Conservation (phyloP, 1,140 invertebrate species). For the Pissodes strobi region DNA sequence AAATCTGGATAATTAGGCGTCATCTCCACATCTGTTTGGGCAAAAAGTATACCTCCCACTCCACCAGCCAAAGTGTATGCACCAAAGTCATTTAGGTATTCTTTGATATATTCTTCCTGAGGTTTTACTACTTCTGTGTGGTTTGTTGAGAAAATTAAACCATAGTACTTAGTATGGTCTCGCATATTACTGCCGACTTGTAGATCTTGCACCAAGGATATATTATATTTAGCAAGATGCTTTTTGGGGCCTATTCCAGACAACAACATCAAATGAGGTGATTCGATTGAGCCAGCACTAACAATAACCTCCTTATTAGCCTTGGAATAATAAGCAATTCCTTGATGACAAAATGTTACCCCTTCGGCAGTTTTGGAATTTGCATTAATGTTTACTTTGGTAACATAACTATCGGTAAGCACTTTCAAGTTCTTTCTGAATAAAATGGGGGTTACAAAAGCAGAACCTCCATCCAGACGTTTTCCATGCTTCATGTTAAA, state of each 20-base stretch:
- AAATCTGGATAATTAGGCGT: no score
- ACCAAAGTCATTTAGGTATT: background rate
- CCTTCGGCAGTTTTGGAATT: constrained; percentile 62
- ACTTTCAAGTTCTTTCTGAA: background rate
- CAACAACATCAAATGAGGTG: constrained; percentile 74
- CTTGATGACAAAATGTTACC: constrained; percentile 60
- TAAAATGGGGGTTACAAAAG: constrained; percentile 57
- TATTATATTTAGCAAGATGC: constrained; percentile 64
- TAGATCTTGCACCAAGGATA: constrained; percentile 67
- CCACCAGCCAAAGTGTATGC: no score
- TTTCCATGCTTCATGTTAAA: no score
- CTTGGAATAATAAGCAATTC: constrained; percentile 53
- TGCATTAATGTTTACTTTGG: constrained; percentile 47
- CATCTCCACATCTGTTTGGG: no score
- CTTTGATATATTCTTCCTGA: background rate
- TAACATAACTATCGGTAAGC: background rate
- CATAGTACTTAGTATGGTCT: constrained; percentile 62
- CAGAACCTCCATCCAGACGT: constrained; percentile 69
- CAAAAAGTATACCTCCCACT: no score
- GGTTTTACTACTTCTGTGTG: background rate
- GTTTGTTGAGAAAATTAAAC: constrained; percentile 13
- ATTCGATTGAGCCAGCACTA: constrained; percentile 70
- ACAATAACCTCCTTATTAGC: constrained; percentile 74
- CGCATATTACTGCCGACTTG: constrained; percentile 73
- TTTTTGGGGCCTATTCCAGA: constrained; percentile 73